A percentile compares a stretch with the other conserved stretches of the same genome.
Conservation (phyloP, 2,797 vertebrate genomes). For the Setipinna tenuifilis region DNA sequence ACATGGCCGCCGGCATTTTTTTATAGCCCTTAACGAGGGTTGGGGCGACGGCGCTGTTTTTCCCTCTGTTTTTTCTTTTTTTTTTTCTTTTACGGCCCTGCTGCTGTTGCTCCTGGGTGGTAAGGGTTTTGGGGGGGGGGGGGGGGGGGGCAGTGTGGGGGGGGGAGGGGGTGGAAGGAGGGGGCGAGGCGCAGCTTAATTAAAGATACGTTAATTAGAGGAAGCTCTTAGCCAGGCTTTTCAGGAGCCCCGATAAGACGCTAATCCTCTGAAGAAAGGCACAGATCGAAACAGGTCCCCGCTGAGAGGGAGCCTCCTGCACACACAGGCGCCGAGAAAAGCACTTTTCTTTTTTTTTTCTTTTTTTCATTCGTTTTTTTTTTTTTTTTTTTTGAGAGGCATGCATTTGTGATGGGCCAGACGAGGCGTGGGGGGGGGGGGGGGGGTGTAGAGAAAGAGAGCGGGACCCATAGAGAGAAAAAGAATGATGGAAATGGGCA, state of each 20-base stretch:
- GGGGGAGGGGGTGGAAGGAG: slow-evolving; percentile 10
- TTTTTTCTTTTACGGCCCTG: slow-evolving; percentile 3
- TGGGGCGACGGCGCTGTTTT: slow-evolving; percentile 6
- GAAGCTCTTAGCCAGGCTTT: slow-evolving; percentile 76
- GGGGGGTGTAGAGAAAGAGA: not conserved
- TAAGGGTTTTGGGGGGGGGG: slow-evolving; percentile 60
- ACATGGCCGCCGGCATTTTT: not conserved
- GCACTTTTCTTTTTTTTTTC: slow-evolving; percentile 44
- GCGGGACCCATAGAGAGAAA: not conserved
- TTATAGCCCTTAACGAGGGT: slow-evolving; percentile 1
- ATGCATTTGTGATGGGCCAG: not conserved
- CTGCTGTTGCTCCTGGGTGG: slow-evolving; percentile 66
- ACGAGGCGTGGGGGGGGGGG: not conserved
- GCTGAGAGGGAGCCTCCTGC: slow-evolving; percentile 55
- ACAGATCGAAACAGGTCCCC: slow-evolving; percentile 72
- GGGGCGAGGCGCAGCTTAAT: slow-evolving; percentile 77
- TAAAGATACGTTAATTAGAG: slow-evolving; percentile 83
- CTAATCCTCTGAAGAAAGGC: slow-evolving; percentile 79
- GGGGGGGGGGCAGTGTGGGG: no score
- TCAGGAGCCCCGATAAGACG: slow-evolving; percentile 75
- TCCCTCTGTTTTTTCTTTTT: not conserved
- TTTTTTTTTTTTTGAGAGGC: slow-evolving; percentile 49
- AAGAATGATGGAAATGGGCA: not conserved
- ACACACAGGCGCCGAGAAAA: slow-evolving; percentile 28
- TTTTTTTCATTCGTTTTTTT: slow-evolving; percentile 33